These are phyloP conservation scores for Drosophila neotestacea DNA, from an alignment of 2,888 invertebrate species.

Conservation along the genomic window DNA sequence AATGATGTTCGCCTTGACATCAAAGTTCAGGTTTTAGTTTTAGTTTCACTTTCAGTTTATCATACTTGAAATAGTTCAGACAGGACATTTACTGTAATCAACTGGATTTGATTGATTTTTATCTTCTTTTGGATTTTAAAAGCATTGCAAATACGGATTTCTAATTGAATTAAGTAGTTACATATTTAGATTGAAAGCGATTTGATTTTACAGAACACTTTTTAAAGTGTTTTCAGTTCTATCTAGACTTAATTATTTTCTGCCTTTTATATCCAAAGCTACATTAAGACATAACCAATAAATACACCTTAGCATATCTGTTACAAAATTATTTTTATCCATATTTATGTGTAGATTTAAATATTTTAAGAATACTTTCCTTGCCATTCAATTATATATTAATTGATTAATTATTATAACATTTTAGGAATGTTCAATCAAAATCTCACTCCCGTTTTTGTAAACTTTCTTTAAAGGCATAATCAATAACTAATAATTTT, in stretches of 20 bases:
- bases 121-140: background rate
- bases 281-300: background rate
- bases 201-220: background rate
- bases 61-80: background rate
- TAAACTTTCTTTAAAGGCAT: too few relatives aligned
- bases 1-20: conserved; percentile 56
- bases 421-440: background rate
- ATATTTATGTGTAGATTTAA: too few relatives aligned
- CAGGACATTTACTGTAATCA: conserved; percentile 19
- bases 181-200: background rate
- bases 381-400: background rate
- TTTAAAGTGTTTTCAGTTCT: too few relatives aligned
- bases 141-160: background rate
- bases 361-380: too few relatives aligned
- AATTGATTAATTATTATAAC: too few relatives aligned
- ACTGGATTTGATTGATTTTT: conserved; percentile 12
- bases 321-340: too few relatives aligned
- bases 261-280: too few relatives aligned
- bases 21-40: conserved; percentile 49
- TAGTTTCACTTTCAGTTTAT: conserved; percentile 2
- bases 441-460: background rate
- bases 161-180: background rate
- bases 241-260: background rate
- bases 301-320: too few relatives aligned
- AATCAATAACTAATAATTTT: too few relatives aligned